These are phyloP conservation scores for Drosophila neutralis DNA, from an alignment of 2,888 invertebrate genomes.

Conservation along the genomic window DNA sequence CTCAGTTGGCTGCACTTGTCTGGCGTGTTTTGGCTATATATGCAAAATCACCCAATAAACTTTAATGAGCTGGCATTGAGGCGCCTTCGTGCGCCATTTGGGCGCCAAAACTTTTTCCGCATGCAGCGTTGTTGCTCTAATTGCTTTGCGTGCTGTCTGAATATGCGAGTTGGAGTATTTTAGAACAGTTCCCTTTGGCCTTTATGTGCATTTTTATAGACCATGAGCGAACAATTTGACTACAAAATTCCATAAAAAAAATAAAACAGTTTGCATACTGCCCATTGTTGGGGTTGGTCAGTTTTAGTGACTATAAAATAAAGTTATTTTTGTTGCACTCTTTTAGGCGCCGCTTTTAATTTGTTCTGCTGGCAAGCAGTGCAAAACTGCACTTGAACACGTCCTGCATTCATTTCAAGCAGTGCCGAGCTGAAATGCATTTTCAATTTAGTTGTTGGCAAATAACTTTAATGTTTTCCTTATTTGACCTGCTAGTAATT, in stretches of 20 bases:
- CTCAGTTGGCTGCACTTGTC: constrained; percentile 32
- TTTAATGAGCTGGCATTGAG: constrained; percentile 79
- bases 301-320: constrained; percentile 30
- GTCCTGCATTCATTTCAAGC: constrained; percentile 33
- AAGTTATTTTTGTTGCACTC: constrained; percentile 30
- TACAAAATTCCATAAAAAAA: constrained; percentile 39
- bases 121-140: constrained; percentile 63
- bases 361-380: constrained; percentile 36
- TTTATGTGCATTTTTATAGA: constrained; percentile 69
- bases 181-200: constrained; percentile 10
- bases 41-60: constrained; percentile 75
- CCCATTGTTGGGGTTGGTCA: constrained; percentile 60
- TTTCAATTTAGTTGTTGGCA: neutral
- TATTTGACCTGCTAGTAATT: constrained; percentile 25
- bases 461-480: constrained; percentile 2
- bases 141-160: constrained; percentile 63
- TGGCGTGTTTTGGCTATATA: constrained; percentile 42
- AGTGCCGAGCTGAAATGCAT: constrained; percentile 5
- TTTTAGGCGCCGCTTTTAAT: constrained; percentile 22
- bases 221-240: constrained; percentile 48
- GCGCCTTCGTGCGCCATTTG: constrained; percentile 71
- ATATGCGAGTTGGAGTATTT: constrained; percentile 29
- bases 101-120: constrained; percentile 72
- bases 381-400: constrained; percentile 51
- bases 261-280: constrained; percentile 6